phyloP scores from a whole-genome alignment of 1,140 invertebrate genomes.

The Euwallacea similis region DNA sequence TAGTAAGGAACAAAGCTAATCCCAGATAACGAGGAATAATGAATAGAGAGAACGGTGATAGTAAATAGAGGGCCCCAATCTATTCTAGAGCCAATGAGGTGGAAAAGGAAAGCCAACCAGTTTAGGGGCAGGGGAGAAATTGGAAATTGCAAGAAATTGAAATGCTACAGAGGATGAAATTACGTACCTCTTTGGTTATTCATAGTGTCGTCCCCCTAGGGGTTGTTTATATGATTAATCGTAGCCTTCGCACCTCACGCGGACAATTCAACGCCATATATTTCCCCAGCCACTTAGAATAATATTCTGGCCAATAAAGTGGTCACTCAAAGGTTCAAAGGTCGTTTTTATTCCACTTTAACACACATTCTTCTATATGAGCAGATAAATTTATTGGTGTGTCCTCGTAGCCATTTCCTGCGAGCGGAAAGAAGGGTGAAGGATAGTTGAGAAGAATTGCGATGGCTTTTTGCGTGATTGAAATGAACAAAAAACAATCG shows the following conservation, averaged over 20 bases:
- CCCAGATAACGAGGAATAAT: conserved; percentile 28
- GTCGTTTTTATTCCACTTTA: conserved; percentile 22
- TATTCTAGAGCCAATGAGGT: conserved; percentile 15
- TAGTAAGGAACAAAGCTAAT: conserved; percentile 21
- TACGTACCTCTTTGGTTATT: neutral
- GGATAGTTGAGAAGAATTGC: conserved; percentile 31
- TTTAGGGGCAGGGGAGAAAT: conserved; percentile 16
- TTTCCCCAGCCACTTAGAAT: neutral
- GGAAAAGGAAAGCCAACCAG: conserved; percentile 17
- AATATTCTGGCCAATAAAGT: conserved; percentile 7
- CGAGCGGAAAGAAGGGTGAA: conserved; percentile 25
- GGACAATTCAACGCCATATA: no score
- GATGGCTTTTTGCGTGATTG: conserved; percentile 32
- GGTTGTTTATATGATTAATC: no score
- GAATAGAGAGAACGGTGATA: conserved; percentile 28
- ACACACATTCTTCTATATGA: conserved; percentile 26
- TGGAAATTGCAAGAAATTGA: conserved; percentile 21
- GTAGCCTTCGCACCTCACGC: no score
- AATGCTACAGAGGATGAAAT: conserved; percentile 1
- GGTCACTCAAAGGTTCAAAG: conserved; percentile 14
- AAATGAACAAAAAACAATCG: conserved; percentile 32
- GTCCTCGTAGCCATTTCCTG: conserved; percentile 22
- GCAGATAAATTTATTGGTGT: conserved; percentile 23
- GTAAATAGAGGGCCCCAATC: conserved; percentile 25
- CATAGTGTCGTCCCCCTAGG: neutral